Base-by-base conservation (phyloP, 1,140 invertebrate genomes). In the Drosophila athabasca region DNA sequence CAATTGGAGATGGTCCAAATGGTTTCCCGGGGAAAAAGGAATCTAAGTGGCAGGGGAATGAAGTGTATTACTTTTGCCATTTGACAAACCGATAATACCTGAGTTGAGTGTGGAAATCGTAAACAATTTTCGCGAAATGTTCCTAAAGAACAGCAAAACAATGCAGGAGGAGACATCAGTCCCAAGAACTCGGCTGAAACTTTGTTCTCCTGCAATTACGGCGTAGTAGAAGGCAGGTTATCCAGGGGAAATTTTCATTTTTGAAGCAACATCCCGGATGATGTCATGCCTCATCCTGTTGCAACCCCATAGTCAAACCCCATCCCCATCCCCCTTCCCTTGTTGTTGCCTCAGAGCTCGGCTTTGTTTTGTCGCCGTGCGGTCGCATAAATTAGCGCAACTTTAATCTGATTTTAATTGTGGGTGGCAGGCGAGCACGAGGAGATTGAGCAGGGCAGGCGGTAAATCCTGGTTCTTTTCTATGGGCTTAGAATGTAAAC, bases 341-440 rank as follows among this genome's bases (percentile, higher is more conserved):
- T 64, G 71, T 57, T 73, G 68, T 57, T 73, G 68, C 22, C 51
- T 55, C 29, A 50, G 52, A 72, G 71, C 62, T 73, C 59, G 67
- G 70, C 75, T 83, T 87, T 88, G 83, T 83, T 88, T 76, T 87
- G 83, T 79, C 83, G 77, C 70, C 83, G 83, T 87, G 83, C 84
- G 83, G 83, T 83, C 67, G 83, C 83, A 87, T 87, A 87, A 87
- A 87, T 87, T 87, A 87, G 83, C 83, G 79, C 67, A 83, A 88
- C 83, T 87, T 87, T 87, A 87, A 87, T 87, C 83, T 88, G 83
- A 87, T 87, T 87, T 87, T 87, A 87, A 87, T 87, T 88, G 83
- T 76, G 79, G 81, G 65, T 67, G 78, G 83, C 11, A 22, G 35
- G 35, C 7, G 29, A n/a, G 50, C 6, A 2, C 22, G 22, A 39